Percentiles rank a stretch among this genome's conserved stretches.
phyloP scores from a whole-genome alignment of 2,888 invertebrate species.

The Anoplius nigerrimus region DNA sequence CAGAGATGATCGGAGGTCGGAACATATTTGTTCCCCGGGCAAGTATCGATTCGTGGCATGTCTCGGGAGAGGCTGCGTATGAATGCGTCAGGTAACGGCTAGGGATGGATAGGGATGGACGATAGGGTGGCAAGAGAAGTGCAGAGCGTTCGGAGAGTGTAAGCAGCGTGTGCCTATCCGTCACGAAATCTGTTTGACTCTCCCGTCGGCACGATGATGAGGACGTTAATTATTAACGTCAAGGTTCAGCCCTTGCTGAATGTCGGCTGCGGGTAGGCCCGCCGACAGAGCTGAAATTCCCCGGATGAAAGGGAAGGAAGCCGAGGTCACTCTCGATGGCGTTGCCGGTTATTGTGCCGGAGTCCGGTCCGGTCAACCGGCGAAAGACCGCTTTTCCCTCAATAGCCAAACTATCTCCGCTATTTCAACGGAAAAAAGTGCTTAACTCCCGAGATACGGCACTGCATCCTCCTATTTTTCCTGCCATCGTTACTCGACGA shows the following conservation, averaged over 20 bases:
- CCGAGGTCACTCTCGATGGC: constrained; percentile 50
- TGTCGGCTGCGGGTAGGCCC: constrained; percentile 18
- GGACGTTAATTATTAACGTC: constrained; percentile 61
- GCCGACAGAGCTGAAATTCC: constrained; percentile 29
- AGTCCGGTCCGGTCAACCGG: background rate
- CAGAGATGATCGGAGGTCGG: no score
- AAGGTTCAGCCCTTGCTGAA: constrained; percentile 38
- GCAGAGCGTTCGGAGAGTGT: constrained; percentile 44
- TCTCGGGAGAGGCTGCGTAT: no score
- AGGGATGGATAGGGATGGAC: no score
- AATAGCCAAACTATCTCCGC: no score
- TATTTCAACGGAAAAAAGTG: no score
- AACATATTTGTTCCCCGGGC: no score
- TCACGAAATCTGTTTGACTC: constrained; percentile 54
- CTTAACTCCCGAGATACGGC: no score
- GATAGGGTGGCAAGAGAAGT: no score
- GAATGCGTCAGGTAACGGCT: no score
- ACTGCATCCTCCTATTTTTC: background rate
- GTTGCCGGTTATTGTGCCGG: background rate
- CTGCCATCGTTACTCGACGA: no score
- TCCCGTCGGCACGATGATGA: constrained; percentile 53
- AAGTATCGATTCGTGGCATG: no score
- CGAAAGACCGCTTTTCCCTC: no score
- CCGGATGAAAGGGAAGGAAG: constrained; percentile 41
- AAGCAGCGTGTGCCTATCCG: constrained; percentile 39